Evolutionary conservation across 2,113 vertebrate genomes (phyloP).

Genomic region (Sceloporus undulatus): DNA sequence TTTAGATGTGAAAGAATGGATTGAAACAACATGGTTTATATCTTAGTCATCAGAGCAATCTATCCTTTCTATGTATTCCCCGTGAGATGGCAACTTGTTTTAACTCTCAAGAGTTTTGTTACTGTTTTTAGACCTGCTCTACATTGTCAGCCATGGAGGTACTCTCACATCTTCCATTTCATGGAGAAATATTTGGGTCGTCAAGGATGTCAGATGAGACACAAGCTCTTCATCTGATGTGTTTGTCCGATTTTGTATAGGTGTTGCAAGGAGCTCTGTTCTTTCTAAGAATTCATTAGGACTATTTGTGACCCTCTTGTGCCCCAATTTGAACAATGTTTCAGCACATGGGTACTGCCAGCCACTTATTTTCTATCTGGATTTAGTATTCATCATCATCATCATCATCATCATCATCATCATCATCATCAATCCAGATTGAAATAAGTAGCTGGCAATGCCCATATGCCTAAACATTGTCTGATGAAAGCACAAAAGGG

Average conservation of each 20-base stretch:
- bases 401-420: neutral
- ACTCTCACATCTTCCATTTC: neutral
- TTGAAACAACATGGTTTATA: constrained; percentile 1
- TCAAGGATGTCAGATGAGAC: neutral
- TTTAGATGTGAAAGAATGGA: neutral
- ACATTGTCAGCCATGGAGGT: neutral
- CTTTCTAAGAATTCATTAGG: neutral
- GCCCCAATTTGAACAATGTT: neutral
- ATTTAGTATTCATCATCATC: neutral
- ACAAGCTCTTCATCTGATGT: neutral
- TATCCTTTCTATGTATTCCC: constrained; percentile 5
- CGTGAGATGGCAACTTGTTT: neutral
- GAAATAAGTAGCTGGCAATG: neutral
- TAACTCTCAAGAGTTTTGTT: neutral
- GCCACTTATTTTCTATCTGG: neutral
- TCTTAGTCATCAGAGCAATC: constrained; percentile 2
- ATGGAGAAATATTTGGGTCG: neutral
- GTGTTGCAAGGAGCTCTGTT: no score
- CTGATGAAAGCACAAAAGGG: no score
- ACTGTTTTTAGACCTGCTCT: neutral
- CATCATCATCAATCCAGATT: neutral
- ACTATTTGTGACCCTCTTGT: neutral
- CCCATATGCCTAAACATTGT: neutral
- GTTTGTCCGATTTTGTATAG: neutral
- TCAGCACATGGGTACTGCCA: neutral